Evolutionary conservation across 92 coral and sea anemone genomes (phyloP).

Genomic region (Porites lobata): DNA sequence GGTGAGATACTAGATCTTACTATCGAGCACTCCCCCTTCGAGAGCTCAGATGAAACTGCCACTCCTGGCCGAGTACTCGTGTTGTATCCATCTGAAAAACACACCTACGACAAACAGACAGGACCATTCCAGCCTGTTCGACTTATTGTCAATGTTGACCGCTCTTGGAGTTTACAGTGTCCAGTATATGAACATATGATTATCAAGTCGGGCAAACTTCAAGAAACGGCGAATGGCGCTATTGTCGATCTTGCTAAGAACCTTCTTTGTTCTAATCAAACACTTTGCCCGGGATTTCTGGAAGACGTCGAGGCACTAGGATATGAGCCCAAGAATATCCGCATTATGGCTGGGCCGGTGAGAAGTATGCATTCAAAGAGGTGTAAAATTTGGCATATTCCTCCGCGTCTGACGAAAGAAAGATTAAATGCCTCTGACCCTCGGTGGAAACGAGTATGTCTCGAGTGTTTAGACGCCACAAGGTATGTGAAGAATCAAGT

Average conservation of each 20-base stretch:
- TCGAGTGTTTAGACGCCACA: not conserved
- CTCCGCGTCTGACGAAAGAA: not conserved
- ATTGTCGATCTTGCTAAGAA: conserved; percentile 6
- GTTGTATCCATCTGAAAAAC: conserved; percentile 32
- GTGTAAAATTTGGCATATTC: conserved; percentile 20
- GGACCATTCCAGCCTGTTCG: conserved; percentile 28
- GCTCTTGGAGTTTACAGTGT: conserved; percentile 16
- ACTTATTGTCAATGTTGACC: not conserved
- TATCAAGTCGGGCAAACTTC: not conserved
- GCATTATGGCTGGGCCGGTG: conserved; percentile 11
- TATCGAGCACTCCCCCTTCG: not conserved
- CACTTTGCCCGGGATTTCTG: conserved; percentile 23
- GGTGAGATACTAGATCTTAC: conserved; percentile 21
- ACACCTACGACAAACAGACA: conserved; percentile 29
- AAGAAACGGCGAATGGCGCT: not conserved
- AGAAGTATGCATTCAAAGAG: not conserved
- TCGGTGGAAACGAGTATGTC: conserved; percentile 12
- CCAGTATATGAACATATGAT: conserved; percentile 2
- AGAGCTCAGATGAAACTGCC: not conserved
- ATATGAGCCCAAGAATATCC: conserved; percentile 30
- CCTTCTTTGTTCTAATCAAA: conserved; percentile 4
- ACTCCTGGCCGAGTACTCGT: not conserved
- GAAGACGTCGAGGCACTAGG: conserved; percentile 21
- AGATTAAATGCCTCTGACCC: conserved; percentile 5
- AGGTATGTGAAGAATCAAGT: conserved; percentile 8